Evolutionary conservation across 2,888 invertebrate species (phyloP).

Genomic region (Apotomis betuletana): DNA sequence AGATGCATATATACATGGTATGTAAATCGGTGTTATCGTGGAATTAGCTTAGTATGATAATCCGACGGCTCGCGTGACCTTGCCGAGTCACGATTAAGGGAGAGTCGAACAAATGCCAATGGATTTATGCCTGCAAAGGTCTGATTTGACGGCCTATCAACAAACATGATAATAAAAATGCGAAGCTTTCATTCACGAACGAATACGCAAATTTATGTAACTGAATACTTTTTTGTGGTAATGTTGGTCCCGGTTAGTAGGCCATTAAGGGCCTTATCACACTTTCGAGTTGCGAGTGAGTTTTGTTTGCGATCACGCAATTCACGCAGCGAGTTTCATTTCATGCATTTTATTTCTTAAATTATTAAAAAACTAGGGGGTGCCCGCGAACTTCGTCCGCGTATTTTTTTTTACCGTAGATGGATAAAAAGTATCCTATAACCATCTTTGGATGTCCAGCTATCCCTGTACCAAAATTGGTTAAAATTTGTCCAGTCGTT

Average conservation of each 20-base stretch:
- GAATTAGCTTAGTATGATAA: conserved; percentile 17
- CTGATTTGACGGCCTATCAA: conserved; percentile 1
- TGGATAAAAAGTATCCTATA: no score
- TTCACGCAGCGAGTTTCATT: no score
- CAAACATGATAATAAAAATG: conserved; percentile 5
- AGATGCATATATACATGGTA: conserved; percentile 2
- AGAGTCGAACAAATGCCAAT: conserved; percentile 2
- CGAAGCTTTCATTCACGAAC: background rate
- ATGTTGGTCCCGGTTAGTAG: background rate
- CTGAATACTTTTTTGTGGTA: background rate
- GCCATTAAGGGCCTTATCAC: no score
- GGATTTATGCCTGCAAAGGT: conserved; percentile 10
- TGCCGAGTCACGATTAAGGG: conserved; percentile 4
- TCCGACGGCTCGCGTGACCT: conserved; percentile 17
- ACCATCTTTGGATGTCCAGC: no score
- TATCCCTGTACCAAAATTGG: no score
- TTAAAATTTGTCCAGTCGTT: no score
- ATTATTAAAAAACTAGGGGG: no score
- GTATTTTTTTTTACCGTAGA: no score
- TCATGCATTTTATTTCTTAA: no score
- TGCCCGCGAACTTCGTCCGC: no score
- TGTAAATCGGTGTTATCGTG: conserved; percentile 27
- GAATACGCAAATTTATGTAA: background rate
- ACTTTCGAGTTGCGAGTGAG: no score
- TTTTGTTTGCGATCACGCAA: no score